Evolutionary conservation across 2,113 vertebrate genomes (phyloP), one percentile per base, ranked within the genome.

Genomic region (Planiliza haematocheilus): DNA sequence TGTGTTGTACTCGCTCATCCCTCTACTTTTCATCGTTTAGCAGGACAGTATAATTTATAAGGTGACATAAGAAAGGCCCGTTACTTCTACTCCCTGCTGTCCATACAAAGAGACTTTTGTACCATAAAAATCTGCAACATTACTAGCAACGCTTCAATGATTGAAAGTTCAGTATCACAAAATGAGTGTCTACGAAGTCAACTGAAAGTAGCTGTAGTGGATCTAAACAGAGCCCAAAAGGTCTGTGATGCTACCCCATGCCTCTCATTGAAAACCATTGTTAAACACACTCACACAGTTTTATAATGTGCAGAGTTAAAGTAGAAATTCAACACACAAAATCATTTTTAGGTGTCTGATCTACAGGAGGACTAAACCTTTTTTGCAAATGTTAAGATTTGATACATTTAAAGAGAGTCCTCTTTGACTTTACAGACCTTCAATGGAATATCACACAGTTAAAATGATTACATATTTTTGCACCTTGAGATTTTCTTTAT

Each of bases 91-190:
- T 79, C 67, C 55, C 77, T 74, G 60, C 12, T 57, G 57, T 80
- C 60, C 80, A 66, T 85, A 86, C 50, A 78, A 24, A 84, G 82
- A 88, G 73, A 74, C 77, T 38, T 30, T 46, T 39, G 84, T 87
- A 83, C 70, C 74, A 37, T 88, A 77, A 86, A 89, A 89, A 87
- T 81, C 85, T 90, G 64, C 90, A 85, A 87, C 91, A 86, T 79
- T 63, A 84, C 68, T n/a, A 71, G 17, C 51, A 1, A 74, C 43
- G 41, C 86, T 87, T 91, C 75, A 55, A 88, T 84, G 79, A 80
- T 70, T 72, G 70, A 86, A 20, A 74, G 89, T 83, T 90, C 77
- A 89, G 83, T 77, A 18, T 90, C 89, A 87, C 49, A 69, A 71
- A 55, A 38, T 37, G 13, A 49, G 70, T 9, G 39, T 82, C 63